A percentile compares a stretch with the other conserved stretches of the same genome.
Conservation (phyloP, 2,113 vertebrate genomes). For the Progne subis region DNA sequence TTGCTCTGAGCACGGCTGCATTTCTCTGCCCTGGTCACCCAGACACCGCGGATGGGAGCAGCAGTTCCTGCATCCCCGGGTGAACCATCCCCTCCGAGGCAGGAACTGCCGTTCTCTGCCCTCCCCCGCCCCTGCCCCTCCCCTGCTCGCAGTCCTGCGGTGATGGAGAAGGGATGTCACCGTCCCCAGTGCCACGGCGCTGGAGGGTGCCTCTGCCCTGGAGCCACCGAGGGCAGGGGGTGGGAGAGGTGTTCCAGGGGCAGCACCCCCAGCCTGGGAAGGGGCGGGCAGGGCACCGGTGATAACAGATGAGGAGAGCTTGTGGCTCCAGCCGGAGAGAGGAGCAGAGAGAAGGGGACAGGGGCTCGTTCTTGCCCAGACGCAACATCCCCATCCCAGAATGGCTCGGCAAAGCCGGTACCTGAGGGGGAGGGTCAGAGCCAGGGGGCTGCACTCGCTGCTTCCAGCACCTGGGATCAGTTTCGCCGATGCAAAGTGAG, state of each 20-base stretch:
- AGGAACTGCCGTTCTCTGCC: not conserved
- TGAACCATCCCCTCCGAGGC: not conserved
- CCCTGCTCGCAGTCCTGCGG: no score
- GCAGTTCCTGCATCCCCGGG: not conserved
- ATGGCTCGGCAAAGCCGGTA: accelerated
- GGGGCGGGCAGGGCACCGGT: not conserved
- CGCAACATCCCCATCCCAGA: not conserved
- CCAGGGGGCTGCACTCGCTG: accelerated
- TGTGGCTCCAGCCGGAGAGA: not conserved
- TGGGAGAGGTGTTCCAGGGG: not conserved
- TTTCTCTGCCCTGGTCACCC: not conserved
- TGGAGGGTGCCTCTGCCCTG: not conserved
- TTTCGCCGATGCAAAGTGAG: not conserved
- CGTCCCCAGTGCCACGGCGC: accelerated
- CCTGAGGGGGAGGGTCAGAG: not conserved
- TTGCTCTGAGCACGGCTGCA: accelerated
- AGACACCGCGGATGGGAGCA: not conserved
- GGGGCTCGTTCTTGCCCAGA: accelerated
- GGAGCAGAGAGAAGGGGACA: not conserved
- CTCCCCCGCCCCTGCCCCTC: not conserved
- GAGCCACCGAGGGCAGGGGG: accelerated
- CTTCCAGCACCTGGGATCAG: not conserved
- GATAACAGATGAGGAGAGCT: not conserved
- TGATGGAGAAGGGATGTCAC: not conserved
- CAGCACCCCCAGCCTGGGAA: not conserved